These are phyloP conservation scores for Strigamia crassipes DNA, from an alignment of 2,888 invertebrate genomes.

Conservation along the genomic window DNA sequence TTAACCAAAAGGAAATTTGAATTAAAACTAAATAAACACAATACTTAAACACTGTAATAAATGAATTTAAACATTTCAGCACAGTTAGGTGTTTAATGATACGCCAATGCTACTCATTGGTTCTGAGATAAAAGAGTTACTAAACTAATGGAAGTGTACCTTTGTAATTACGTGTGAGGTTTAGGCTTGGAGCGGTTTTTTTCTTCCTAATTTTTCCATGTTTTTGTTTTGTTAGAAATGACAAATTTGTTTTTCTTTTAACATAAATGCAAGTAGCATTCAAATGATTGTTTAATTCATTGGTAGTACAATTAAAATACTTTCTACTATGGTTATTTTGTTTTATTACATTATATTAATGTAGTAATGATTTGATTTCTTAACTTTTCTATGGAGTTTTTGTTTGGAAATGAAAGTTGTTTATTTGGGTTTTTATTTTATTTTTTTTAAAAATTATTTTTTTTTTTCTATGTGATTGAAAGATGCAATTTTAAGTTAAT, in stretches of 20 bases:
- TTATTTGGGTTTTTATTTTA: not conserved
- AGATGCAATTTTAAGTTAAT: conserved; percentile 21
- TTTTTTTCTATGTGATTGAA: not conserved
- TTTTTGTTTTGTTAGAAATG: not conserved
- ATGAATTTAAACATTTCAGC: not conserved
- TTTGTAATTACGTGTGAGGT: conserved; percentile 12
- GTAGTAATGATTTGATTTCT: conserved; percentile 7
- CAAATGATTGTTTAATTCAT: not conserved
- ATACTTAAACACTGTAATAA: not conserved
- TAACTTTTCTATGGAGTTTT: not conserved
- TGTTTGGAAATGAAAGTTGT: not conserved
- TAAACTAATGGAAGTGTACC: not conserved
- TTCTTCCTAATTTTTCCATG: not conserved
- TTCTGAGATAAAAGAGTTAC: not conserved
- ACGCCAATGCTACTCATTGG: not conserved
- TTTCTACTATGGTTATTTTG: not conserved
- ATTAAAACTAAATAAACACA: not conserved
- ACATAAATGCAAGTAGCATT: conserved; percentile 1
- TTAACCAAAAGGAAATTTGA: not conserved
- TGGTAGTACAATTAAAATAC: conserved; percentile 14
- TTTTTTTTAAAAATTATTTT: not conserved
- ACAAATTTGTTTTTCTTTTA: not conserved
- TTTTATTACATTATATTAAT: conserved; percentile 21
- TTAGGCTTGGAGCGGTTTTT: conserved; percentile 21
- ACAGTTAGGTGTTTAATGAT: not conserved